Base-by-base conservation (phyloP, 2,888 invertebrate genomes). In the Micoletzkya japonica region DNA sequence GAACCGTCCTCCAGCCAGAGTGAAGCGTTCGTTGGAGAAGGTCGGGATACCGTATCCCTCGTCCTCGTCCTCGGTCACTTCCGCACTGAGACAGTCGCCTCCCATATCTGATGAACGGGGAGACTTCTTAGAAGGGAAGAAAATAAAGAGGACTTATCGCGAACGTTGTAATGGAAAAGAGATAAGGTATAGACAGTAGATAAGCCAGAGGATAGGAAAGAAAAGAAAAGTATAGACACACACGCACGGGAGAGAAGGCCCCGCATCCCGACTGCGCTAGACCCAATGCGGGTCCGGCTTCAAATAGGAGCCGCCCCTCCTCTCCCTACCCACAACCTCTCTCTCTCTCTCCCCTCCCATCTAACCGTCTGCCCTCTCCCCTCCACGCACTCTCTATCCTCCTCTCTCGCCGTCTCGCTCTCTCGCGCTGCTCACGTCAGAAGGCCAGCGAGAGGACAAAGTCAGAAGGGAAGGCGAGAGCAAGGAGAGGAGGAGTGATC, bases 1-100 rank as follows among this genome's bases (percentile, higher is more conserved):
- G 54, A 66, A 66, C 54, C 64, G 36, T 6, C 64, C 64, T 2
- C 20, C 64, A 2, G 64, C 64, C 28, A 66, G 26, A 1, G 36
- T 37, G 14, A 54, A 26, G 3, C 24, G 30, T 28, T 66, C 54
- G n/a, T 66, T 54, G 28, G 54, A 50, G 20, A 66, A 66, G 10
- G 36, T 26, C 1, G 64, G 64, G 1, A 66, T 14, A 26, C n/a
- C 14, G 6, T 28, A 10, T 34, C 39, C 60, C 24, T 37, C 14
- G 28, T 37, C 34, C 34, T 24, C 63, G 49, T 24, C 20, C n/a
- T 44, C 44, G 14, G 17, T 2, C 14, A 30, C 32, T 26, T 50
- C 63, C 2, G 20, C 49, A n/a, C 50, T 50, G 34, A 2, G 39
- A 50, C 24, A 39, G 6, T 39, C 17, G 4, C 30, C 34, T 32